These are phyloP conservation scores for Gryllus bimaculatus DNA, from an alignment of 1,140 invertebrate species.

Conservation along the genomic window DNA sequence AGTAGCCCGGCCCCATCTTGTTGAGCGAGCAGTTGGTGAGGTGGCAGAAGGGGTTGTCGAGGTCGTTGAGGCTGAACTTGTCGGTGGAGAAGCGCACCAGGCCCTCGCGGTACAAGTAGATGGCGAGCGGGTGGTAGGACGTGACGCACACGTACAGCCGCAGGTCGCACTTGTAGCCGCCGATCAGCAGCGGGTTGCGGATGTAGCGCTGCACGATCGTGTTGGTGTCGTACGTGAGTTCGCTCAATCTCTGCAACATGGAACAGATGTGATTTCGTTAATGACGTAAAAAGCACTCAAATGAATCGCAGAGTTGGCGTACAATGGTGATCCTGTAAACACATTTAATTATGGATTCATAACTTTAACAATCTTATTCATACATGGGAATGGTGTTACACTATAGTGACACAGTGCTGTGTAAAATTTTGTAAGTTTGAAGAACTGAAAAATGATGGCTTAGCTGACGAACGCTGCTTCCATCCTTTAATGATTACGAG, in stretches of 20 bases:
- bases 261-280: too few relatives aligned
- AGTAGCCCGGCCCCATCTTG: conserved; percentile 67
- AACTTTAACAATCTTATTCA: too few relatives aligned
- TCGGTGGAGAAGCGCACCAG: conserved; percentile 71
- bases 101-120: conserved; percentile 75
- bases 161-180: conserved; percentile 81
- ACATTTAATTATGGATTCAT: too few relatives aligned
- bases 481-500: too few relatives aligned
- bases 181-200: conserved; percentile 72
- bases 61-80: conserved; percentile 69
- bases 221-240: conserved; percentile 56
- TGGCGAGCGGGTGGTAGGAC: conserved; percentile 67
- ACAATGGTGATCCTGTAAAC: too few relatives aligned
- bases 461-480: too few relatives aligned
- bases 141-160: conserved; percentile 76
- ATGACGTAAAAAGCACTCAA: too few relatives aligned
- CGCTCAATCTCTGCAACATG: conserved; percentile 55
- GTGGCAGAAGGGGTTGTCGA: conserved; percentile 81
- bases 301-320: too few relatives aligned
- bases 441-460: too few relatives aligned
- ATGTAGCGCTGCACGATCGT: conserved; percentile 75
- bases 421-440: too few relatives aligned
- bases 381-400: too few relatives aligned
- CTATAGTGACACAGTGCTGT: too few relatives aligned
- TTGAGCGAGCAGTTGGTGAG: conserved; percentile 81